These are phyloP conservation scores for Cryptus armator DNA, from an alignment of 2,888 invertebrate species.

Conservation along the genomic window DNA sequence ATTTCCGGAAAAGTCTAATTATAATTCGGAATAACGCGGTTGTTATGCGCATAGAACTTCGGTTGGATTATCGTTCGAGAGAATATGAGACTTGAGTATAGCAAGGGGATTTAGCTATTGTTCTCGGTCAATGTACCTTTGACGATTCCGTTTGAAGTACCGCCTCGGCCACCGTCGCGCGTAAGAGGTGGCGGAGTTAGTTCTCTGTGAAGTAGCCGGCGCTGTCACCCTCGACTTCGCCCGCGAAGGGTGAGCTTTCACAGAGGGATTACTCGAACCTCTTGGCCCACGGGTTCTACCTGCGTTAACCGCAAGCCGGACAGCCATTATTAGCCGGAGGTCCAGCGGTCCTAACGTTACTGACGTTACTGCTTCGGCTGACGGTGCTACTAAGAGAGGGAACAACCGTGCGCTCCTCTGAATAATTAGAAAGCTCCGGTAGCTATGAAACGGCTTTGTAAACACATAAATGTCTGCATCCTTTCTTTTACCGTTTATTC, in stretches of 20 bases:
- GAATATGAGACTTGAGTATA: slow-evolving; percentile 69
- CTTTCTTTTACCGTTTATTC: slow-evolving; percentile 45
- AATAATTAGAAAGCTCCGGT: slow-evolving; percentile 79
- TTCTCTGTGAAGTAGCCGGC: slow-evolving; percentile 67
- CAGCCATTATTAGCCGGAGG: slow-evolving; percentile 82
- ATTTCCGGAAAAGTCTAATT: slow-evolving; percentile 33
- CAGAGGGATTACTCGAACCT: slow-evolving; percentile 82
- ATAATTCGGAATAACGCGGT: slow-evolving; percentile 41
- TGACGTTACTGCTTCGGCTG: slow-evolving; percentile 56
- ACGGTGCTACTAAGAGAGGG: slow-evolving; percentile 54
- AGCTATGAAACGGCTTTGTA: slow-evolving; percentile 58
- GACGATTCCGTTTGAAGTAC: slow-evolving; percentile 83
- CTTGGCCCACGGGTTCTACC: slow-evolving; percentile 76
- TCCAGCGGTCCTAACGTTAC: slow-evolving; percentile 61
- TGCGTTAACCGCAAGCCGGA: slow-evolving; percentile 82
- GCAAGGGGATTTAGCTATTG: slow-evolving; percentile 80
- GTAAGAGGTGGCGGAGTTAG: slow-evolving; percentile 40
- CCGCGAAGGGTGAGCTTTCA: slow-evolving; percentile 78
- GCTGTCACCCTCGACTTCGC: slow-evolving; percentile 80
- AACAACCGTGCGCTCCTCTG: slow-evolving; percentile 66
- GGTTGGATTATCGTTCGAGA: slow-evolving; percentile 67
- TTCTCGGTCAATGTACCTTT: slow-evolving; percentile 82
- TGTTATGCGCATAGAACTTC: slow-evolving; percentile 26
- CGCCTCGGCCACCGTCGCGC: slow-evolving; percentile 71
- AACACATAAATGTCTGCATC: slow-evolving; percentile 58